Evolutionary conservation across 2,888 invertebrate species (phyloP), one percentile per base, ranked within the genome.

Genomic region (Cataglyphis rosenhaueri): DNA sequence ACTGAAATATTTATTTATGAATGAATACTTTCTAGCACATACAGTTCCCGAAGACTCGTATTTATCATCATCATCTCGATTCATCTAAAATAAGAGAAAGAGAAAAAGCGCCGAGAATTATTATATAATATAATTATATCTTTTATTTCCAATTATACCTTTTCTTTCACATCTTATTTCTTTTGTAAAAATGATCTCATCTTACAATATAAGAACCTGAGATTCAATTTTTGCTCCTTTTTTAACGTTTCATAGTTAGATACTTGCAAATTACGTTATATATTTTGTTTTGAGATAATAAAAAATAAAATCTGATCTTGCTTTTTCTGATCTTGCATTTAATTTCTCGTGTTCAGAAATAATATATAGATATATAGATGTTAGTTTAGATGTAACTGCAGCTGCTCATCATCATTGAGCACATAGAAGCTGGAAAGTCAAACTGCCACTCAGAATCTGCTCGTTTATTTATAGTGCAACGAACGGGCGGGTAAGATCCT

Each of bases 401-500:
- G 99, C 99, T 0, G 97, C 98, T 0, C 99, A 99, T 94, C 96
- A 99, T 85, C 95, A 99, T 66, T 99, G 99, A 99, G 97, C 99
- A 0, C 99, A 99, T 94, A 95, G 96, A 81, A 96, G 98, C 2
- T 99, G 98, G 94, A 97, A 97, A 89, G 99, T 99, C 0, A 96
- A 95, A 89, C 95, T 96, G 8, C 96, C 97, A 1, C 95, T 99
- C 1, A 96, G 97, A 89, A 94, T 98, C 95, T 97, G 68, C 96
- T 99, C 2, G 97, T 97, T 95, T 90, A 97, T n/a, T 96, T 97
- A 89, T 98, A 98, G 93, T 97, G 98, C 0, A 94, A 94, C 98
- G 90, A 97, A 97, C 38, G 98, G 98, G 85, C 97, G 98, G 96
- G 99, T 99, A 95, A 96, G 95, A 48, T 91, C n/a, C 44, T 52